A percentile compares a stretch with the other conserved stretches of the same genome.
Evolutionary conservation across 64 coral and sea anemone species (phyloP).

Genomic region (Porites lutea): DNA sequence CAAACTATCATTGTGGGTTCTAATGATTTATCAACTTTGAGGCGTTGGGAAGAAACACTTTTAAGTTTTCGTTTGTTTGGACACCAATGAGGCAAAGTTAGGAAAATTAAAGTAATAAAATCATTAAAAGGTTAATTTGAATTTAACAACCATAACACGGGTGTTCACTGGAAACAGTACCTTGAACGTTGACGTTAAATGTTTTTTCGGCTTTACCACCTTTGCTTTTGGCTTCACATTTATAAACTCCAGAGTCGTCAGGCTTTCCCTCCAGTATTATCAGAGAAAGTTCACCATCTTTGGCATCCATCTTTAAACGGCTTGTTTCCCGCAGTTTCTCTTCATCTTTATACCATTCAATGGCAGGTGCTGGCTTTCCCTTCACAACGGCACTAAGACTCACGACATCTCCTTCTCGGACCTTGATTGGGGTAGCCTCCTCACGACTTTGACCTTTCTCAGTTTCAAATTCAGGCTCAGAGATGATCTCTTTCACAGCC

Average conservation of each 20-base stretch:
- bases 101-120: too few species aligned
- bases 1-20: too few species aligned
- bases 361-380: constrained; percentile 71
- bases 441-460: not conserved
- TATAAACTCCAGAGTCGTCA: constrained; percentile 76
- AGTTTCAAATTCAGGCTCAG: constrained; percentile 66
- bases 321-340: constrained; percentile 66
- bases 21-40: too few species aligned
- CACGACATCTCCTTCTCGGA: constrained; percentile 78
- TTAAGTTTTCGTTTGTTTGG: too few species aligned
- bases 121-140: too few species aligned
- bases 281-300: constrained; percentile 72
- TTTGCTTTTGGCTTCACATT: constrained; percentile 72
- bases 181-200: constrained; percentile 78
- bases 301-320: constrained; percentile 71
- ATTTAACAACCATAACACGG: too few species aligned
- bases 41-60: too few species aligned
- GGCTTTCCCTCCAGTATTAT: constrained; percentile 77
- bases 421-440: constrained; percentile 35
- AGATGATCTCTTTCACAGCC: constrained; percentile 68
- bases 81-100: too few species aligned
- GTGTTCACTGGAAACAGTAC: constrained; percentile 25
- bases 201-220: constrained; percentile 74
- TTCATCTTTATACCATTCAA: constrained; percentile 89
- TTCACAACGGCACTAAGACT: constrained; percentile 72